These are phyloP conservation scores for Cygnus atratus DNA, from an alignment of 2,113 vertebrate genomes.

Conservation along the genomic window DNA sequence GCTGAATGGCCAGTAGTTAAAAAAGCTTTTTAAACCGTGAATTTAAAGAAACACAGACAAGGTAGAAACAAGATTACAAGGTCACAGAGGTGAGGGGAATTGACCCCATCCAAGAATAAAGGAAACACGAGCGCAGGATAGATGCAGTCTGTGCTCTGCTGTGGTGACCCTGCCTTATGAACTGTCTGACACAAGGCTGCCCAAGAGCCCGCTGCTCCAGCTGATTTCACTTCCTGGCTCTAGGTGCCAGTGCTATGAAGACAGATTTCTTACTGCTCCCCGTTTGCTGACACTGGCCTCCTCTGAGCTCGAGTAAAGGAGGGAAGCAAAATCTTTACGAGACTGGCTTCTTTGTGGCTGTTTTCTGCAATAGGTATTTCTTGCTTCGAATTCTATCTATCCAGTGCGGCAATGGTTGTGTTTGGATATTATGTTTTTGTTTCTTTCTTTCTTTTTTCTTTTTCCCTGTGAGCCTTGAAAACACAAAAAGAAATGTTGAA, in stretches of 20 bases:
- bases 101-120: neutral
- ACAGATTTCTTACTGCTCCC: neutral
- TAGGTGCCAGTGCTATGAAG: neutral
- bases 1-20: neutral
- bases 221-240: neutral
- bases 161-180: neutral
- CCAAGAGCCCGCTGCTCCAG: rapidly evolving
- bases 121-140: neutral
- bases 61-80: neutral
- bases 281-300: neutral
- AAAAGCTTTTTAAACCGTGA: neutral
- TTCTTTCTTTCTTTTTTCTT: neutral
- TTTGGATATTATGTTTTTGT: neutral
- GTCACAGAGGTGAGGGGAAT: neutral
- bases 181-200: neutral
- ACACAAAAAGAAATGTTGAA: neutral
- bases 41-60: constrained; percentile 7
- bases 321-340: neutral
- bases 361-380: neutral
- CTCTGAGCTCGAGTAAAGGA: neutral
- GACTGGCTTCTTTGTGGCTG: neutral
- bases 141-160: neutral
- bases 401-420: neutral
- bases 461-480: neutral
- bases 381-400: neutral